A percentile compares a stretch with the other conserved stretches of the same genome.
Evolutionary conservation across 2,888 invertebrate genomes (phyloP).

Genomic region (Acleris sparsana): DNA sequence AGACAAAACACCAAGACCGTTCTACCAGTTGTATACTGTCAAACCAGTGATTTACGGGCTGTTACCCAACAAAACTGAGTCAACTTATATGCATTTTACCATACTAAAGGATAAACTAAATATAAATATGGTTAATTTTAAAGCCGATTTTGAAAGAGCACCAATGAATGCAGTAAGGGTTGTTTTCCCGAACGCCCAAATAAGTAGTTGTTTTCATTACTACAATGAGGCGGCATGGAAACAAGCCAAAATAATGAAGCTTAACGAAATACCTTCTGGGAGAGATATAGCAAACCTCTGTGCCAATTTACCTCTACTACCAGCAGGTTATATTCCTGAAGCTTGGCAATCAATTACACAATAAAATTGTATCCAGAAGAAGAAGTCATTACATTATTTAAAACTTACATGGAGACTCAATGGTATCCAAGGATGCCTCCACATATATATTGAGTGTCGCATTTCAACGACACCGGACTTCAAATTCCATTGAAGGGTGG

Average conservation of each 20-base stretch:
- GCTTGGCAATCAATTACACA: background rate
- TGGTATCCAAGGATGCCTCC: background rate
- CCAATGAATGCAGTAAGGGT: conserved; percentile 1
- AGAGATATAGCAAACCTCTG: background rate
- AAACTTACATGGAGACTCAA: conserved; percentile 3
- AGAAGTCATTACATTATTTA: background rate
- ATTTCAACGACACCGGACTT: background rate
- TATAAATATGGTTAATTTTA: background rate
- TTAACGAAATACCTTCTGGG: conserved; percentile 1
- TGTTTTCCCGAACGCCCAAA: background rate
- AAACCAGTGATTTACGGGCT: conserved; percentile 1
- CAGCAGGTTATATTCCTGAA: background rate
- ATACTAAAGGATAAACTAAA: conserved; percentile 1
- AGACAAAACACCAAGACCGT: background rate
- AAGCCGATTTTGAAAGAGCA: background rate
- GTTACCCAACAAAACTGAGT: background rate
- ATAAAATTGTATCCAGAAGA: conserved; percentile 1
- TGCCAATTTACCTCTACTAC: background rate
- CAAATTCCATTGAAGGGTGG: background rate
- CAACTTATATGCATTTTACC: background rate
- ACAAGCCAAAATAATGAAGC: background rate
- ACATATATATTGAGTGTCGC: conserved; percentile 1
- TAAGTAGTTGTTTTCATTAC: background rate
- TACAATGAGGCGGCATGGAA: background rate
- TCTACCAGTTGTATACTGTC: conserved; percentile 2